Conservation (phyloP, 1,140 invertebrate genomes). For the Magallana ariakensis region DNA sequence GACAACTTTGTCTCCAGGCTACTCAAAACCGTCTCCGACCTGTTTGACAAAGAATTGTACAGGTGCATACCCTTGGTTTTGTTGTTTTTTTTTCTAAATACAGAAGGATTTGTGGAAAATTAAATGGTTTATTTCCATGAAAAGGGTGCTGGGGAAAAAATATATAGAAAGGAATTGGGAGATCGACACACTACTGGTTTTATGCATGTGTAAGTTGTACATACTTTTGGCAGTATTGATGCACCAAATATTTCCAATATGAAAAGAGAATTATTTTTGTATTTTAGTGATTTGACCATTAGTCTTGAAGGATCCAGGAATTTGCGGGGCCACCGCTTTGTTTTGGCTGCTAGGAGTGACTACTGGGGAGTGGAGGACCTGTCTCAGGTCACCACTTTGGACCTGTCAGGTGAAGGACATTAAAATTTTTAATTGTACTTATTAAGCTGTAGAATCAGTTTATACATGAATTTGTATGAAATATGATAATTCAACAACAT, state of each 20-base stretch:
- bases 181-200: too few relatives aligned
- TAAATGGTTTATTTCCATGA: too few relatives aligned
- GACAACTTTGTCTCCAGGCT: constrained; percentile 90
- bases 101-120: not conserved
- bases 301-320: constrained; percentile 85
- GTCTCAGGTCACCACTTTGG: constrained; percentile 83
- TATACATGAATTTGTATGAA: too few relatives aligned
- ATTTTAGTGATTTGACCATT: constrained; percentile 81
- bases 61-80: constrained; percentile 79
- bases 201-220: too few relatives aligned
- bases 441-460: too few relatives aligned
- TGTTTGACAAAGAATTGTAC: constrained; percentile 90
- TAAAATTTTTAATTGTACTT: too few relatives aligned
- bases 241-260: too few relatives aligned
- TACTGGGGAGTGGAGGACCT: constrained; percentile 88
- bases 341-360: constrained; percentile 92
- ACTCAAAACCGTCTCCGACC: constrained; percentile 87
- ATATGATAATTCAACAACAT: too few relatives aligned
- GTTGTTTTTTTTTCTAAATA: not conserved
- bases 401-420: constrained; percentile 82
- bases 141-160: too few relatives aligned
- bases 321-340: constrained; percentile 92
- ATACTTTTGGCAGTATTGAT: too few relatives aligned
- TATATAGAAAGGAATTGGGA: too few relatives aligned
- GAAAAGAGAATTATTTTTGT: not conserved